These are phyloP conservation scores for Agonopterix subpropinquella DNA, from an alignment of 2,888 invertebrate genomes.

Conservation along the genomic window DNA sequence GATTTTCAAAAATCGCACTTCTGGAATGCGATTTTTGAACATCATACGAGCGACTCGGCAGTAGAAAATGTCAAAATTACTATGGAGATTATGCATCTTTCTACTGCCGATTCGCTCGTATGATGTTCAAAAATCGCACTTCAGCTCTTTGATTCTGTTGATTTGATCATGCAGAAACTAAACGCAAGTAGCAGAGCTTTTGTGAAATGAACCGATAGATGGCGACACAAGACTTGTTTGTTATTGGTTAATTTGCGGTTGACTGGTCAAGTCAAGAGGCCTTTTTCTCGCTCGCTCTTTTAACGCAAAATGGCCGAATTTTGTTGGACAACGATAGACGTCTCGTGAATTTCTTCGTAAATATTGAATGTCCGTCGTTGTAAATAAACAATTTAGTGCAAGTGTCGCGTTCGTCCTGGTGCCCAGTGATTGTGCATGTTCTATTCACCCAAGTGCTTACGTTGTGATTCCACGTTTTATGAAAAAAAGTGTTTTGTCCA, in stretches of 20 bases:
- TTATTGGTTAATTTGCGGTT: constrained; percentile 4
- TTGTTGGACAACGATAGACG: constrained; percentile 59
- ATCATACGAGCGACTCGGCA: no score
- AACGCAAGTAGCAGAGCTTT: no score
- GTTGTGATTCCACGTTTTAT: constrained; percentile 35
- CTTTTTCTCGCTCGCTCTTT: constrained; percentile 32
- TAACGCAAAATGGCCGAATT: constrained; percentile 63
- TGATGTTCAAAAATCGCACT: no score
- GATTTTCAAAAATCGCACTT: no score
- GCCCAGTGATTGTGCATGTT: constrained; percentile 49
- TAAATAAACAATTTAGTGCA: constrained; percentile 55
- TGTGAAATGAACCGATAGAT: neutral
- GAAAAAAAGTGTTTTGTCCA: constrained; percentile 44
- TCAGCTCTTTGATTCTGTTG: no score
- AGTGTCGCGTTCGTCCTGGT: constrained; percentile 36
- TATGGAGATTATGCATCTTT: no score
- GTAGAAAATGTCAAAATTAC: no score
- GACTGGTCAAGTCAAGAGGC: constrained; percentile 21
- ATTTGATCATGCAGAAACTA: no score
- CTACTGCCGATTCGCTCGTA: no score
- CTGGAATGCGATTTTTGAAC: no score
- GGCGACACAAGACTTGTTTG: constrained; percentile 10
- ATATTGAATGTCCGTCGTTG: constrained; percentile 40
- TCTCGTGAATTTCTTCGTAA: constrained; percentile 46
- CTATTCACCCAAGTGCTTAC: constrained; percentile 41